A percentile compares a stretch with the other conserved stretches of the same genome.
Conservation (phyloP, 2,113 vertebrate genomes). For the Electrona antarctica region DNA sequence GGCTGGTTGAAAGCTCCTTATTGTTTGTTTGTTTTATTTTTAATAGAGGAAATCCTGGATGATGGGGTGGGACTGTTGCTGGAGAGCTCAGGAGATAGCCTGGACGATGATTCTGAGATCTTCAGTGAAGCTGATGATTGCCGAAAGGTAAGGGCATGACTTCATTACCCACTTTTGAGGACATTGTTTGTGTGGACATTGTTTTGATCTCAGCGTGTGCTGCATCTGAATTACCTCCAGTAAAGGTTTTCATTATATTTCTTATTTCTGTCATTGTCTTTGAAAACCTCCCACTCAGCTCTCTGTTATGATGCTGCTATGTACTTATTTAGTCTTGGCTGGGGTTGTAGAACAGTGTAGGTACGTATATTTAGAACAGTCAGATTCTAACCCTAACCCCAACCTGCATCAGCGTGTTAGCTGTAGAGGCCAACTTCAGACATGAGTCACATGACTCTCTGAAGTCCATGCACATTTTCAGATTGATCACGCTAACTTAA, state of each 20-base stretch:
- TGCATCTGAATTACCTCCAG: background rate
- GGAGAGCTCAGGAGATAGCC: slow-evolving; percentile 76
- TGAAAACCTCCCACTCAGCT: background rate
- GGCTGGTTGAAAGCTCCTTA: background rate
- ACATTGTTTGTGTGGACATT: background rate
- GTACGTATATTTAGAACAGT: background rate
- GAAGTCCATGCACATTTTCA: background rate
- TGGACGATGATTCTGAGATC: slow-evolving; percentile 77
- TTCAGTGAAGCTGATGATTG: slow-evolving; percentile 70
- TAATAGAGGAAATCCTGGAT: slow-evolving; percentile 80
- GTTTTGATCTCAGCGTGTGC: background rate
- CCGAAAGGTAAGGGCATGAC: slow-evolving; percentile 66
- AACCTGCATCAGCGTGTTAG: slow-evolving; percentile 4
- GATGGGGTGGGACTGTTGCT: slow-evolving; percentile 76
- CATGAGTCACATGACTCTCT: background rate
- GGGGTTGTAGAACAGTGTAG: slow-evolving; percentile 16
- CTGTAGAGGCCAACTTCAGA: background rate
- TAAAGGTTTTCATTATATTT: background rate
- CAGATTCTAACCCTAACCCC: slow-evolving; percentile 18
- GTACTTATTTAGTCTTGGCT: slow-evolving; percentile 23
- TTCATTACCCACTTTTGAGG: background rate
- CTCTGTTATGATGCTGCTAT: slow-evolving; percentile 26
- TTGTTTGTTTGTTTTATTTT: background rate
- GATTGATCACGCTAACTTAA: background rate
- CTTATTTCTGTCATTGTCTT: slow-evolving; percentile 13